phyloP scores from a whole-genome alignment of 2,113 vertebrate species.

The Eudorcas thomsonii region DNA sequence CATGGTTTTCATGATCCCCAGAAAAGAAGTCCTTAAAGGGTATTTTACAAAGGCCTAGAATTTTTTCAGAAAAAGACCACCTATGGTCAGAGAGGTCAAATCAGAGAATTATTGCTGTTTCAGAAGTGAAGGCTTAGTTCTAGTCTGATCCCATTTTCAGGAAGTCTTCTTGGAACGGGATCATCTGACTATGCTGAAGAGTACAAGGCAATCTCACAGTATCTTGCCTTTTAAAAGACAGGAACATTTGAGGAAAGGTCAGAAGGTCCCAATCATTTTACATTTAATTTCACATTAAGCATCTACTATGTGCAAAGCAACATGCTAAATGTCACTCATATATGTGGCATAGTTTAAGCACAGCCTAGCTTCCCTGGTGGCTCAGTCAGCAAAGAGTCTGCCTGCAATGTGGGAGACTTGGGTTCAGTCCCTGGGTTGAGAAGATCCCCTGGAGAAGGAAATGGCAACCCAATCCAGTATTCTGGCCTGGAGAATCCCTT shows the following conservation, averaged over 20 bases:
- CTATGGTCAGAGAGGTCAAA: not conserved
- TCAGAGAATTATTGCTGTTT: not conserved
- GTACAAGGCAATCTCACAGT: not conserved
- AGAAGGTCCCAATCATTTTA: not conserved
- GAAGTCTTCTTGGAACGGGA: not conserved
- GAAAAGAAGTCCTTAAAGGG: not conserved
- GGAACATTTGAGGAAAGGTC: not conserved
- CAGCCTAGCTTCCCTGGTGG: not conserved
- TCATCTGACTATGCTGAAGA: not conserved
- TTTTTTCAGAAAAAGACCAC: not conserved
- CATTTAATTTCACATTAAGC: not conserved
- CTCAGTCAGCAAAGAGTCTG: not conserved
- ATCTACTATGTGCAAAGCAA: not conserved
- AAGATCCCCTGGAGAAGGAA: not conserved
- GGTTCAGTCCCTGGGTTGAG: not conserved
- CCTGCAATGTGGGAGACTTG: not conserved
- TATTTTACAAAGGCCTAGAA: not conserved
- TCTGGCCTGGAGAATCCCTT: not conserved
- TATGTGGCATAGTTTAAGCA: not conserved
- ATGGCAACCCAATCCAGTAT: not conserved
- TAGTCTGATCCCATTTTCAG: not conserved
- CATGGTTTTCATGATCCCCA: not conserved
- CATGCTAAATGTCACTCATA: not conserved
- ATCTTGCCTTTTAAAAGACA: slow-evolving; percentile 5
- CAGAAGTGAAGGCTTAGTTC: not conserved